Conservation (phyloP, 2,888 invertebrate genomes). For the Lumbricus terrestris region DNA sequence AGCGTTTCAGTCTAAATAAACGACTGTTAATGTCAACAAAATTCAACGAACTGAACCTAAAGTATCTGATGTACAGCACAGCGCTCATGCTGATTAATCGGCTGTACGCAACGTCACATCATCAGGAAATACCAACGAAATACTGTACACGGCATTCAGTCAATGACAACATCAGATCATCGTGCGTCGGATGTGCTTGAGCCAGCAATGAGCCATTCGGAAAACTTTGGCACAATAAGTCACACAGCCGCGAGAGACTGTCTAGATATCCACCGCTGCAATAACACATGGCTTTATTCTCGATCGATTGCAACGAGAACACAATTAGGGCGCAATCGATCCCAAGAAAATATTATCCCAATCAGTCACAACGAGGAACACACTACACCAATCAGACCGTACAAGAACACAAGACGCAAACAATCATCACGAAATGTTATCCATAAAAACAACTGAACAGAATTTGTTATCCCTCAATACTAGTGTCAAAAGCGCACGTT, state of each 20-base stretch:
- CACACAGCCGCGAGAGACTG: background rate
- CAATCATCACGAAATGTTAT: background rate
- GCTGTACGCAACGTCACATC: background rate
- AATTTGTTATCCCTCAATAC: no score
- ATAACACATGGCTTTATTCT: background rate
- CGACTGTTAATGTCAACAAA: background rate
- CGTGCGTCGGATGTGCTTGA: background rate
- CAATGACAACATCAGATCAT: background rate
- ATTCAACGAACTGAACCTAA: background rate
- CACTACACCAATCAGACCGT: background rate
- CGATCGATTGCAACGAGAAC: background rate
- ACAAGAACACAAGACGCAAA: background rate
- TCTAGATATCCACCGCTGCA: background rate
- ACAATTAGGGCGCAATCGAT: background rate
- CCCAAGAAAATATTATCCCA: background rate
- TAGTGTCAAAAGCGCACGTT: no score
- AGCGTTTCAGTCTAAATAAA: background rate
- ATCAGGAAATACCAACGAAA: background rate
- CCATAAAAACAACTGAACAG: no score
- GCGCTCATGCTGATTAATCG: no score
- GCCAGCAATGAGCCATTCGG: background rate
- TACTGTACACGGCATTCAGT: background rate
- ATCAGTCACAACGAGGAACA: background rate
- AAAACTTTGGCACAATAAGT: background rate
- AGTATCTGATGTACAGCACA: background rate